These are phyloP conservation scores for Dallia pectoralis DNA, from an alignment of 2,797 vertebrate species.

Conservation along the genomic window DNA sequence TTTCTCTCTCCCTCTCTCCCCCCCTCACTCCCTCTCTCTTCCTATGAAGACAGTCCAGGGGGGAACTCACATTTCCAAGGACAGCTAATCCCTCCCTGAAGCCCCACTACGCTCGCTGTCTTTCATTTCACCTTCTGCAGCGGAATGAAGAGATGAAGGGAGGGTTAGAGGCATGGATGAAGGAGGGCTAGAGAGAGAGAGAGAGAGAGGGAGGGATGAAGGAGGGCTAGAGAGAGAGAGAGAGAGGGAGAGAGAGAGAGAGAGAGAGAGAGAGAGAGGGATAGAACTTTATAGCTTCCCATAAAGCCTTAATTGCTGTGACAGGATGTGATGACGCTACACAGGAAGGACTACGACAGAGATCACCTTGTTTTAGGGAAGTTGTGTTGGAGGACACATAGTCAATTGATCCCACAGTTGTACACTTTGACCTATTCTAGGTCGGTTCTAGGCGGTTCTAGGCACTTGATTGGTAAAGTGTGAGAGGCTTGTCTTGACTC, in stretches of 20 bases:
- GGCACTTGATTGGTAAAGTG: too few relatives aligned
- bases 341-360: too few relatives aligned
- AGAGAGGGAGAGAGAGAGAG: background rate
- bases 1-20: slow-evolving; percentile 10
- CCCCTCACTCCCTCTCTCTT: slow-evolving; percentile 27
- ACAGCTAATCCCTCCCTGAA: slow-evolving; percentile 51
- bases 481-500: too few relatives aligned
- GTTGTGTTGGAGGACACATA: too few relatives aligned
- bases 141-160: background rate
- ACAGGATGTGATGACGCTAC: too few relatives aligned
- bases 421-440: too few relatives aligned
- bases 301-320: too few relatives aligned
- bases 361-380: too few relatives aligned
- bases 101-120: slow-evolving; percentile 39
- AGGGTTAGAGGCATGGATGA: background rate
- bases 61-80: slow-evolving; percentile 47
- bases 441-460: too few relatives aligned
- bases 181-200: background rate
- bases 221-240: background rate
- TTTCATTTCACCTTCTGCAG: slow-evolving; percentile 68
- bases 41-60: slow-evolving; percentile 21
- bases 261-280: background rate
- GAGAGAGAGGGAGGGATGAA: background rate
- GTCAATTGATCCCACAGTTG: too few relatives aligned
- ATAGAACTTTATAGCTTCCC: too few relatives aligned